Evolutionary conservation across 2,888 invertebrate genomes (phyloP).

Genomic region (Drosophila kambysellisi): DNA sequence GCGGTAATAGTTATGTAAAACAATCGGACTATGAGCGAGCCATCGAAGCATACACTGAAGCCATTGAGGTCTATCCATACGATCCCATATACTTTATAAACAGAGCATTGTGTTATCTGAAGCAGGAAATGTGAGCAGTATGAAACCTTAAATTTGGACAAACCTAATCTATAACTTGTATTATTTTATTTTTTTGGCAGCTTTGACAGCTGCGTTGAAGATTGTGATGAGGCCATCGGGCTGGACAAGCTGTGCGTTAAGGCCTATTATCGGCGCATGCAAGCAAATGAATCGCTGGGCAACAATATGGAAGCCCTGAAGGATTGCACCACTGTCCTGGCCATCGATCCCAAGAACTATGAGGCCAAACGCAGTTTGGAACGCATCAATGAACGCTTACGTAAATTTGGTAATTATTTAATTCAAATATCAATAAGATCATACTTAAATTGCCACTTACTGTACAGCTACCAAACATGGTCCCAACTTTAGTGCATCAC

Average conservation of each 20-base stretch:
- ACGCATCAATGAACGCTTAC: conserved; percentile 81
- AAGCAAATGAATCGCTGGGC: conserved; percentile 90
- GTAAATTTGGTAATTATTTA: conserved; percentile 68
- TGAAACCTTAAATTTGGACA: no score
- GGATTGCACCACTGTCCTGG: conserved; percentile 90
- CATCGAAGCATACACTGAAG: conserved; percentile 93
- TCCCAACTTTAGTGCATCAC: conserved; percentile 72
- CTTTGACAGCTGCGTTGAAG: conserved; percentile 85
- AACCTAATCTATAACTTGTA: neutral
- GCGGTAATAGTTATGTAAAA: conserved; percentile 94
- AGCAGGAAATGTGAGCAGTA: conserved; percentile 89
- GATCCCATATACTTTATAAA: conserved; percentile 94
- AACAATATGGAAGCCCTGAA: conserved; percentile 89
- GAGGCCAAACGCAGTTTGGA: conserved; percentile 87
- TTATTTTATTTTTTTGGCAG: conserved; percentile 34
- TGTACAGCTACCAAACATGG: conserved; percentile 64
- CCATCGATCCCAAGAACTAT: conserved; percentile 92
- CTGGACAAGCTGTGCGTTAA: conserved; percentile 93
- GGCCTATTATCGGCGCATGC: conserved; percentile 93
- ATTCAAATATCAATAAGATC: neutral
- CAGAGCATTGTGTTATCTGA: conserved; percentile 94
- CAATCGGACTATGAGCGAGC: conserved; percentile 93
- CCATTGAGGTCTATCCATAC: conserved; percentile 92
- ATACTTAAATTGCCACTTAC: neutral
- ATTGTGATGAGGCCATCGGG: conserved; percentile 92